phyloP scores from a whole-genome alignment of 1,140 invertebrate genomes.

The Atta colombica region DNA sequence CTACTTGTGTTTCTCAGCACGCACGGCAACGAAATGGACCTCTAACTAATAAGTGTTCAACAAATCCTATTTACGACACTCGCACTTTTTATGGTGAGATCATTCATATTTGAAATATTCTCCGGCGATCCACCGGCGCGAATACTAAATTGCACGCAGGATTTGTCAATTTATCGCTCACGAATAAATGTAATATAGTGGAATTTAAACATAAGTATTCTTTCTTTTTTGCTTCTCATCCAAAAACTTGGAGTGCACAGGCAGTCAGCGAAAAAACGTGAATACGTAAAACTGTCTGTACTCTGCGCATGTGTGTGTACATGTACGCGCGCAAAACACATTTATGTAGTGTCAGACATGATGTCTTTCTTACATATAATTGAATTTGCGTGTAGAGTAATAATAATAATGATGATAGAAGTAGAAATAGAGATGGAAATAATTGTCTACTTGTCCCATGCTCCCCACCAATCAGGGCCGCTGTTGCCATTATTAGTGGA shows the following conservation, averaged over 20 bases:
- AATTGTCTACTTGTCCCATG: conserved; percentile 76
- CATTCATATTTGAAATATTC: conserved; percentile 53
- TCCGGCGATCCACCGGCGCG: conserved; percentile 16
- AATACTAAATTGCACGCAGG: conserved; percentile 68
- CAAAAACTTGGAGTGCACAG: conserved; percentile 71
- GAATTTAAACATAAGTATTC: conserved; percentile 70
- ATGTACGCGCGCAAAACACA: conserved; percentile 67
- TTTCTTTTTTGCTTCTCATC: conserved; percentile 46
- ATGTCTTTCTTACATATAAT: conserved; percentile 84
- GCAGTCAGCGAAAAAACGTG: conserved; percentile 74
- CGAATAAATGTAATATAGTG: conserved; percentile 74
- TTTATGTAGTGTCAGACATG: conserved; percentile 72
- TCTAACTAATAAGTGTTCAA: conserved; percentile 67
- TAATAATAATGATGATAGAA: conserved; percentile 85
- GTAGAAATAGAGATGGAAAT: conserved; percentile 79
- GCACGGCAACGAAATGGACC: conserved; percentile 75
- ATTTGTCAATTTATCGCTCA: conserved; percentile 75
- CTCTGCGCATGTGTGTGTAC: conserved; percentile 52
- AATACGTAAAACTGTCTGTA: conserved; percentile 70
- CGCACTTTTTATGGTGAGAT: conserved; percentile 61
- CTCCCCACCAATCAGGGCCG: conserved; percentile 83
- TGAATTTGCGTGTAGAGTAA: conserved; percentile 85
- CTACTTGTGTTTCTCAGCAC: conserved; percentile 74
- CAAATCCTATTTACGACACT: conserved; percentile 67
- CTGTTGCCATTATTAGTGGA: conserved; percentile 82